Percentiles rank a stretch among this genome's conserved stretches.
Conservation (phyloP, 2,888 invertebrate species). For the Laspeyria flexula region DNA sequence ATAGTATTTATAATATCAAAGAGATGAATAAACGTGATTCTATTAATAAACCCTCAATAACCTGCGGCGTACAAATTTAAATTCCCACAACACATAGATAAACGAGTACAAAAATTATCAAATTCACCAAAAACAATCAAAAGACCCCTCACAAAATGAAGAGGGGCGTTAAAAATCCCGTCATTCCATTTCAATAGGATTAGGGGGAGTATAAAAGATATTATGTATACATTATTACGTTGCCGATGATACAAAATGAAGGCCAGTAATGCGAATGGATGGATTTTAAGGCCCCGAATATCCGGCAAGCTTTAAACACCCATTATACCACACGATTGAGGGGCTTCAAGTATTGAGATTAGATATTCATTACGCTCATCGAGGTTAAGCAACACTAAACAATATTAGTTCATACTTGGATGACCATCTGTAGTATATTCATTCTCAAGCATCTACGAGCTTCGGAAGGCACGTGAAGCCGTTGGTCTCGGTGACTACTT, state of each 20-base stretch:
- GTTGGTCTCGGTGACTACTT: too few relatives aligned
- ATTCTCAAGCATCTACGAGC: too few relatives aligned
- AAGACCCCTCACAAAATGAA: constrained; percentile 18
- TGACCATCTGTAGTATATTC: too few relatives aligned
- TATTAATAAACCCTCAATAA: too few relatives aligned
- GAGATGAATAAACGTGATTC: too few relatives aligned
- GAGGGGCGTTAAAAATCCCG: constrained; percentile 33
- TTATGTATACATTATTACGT: constrained; percentile 21
- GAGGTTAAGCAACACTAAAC: too few relatives aligned
- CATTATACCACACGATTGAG: not conserved
- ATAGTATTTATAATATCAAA: too few relatives aligned
- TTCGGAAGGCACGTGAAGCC: too few relatives aligned
- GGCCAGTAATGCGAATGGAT: constrained; percentile 32
- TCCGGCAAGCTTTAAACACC: constrained; percentile 20
- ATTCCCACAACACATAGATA: not conserved
- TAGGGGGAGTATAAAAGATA: constrained; percentile 31
- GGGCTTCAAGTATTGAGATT: too few relatives aligned
- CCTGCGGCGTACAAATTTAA: too few relatives aligned
- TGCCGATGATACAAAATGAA: constrained; percentile 36
- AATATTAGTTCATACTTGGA: too few relatives aligned
- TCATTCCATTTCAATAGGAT: constrained; percentile 36
- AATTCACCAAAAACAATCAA: constrained; percentile 14
- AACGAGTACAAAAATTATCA: constrained; percentile 4
- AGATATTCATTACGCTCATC: too few relatives aligned
- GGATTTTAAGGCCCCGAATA: constrained; percentile 34